These are phyloP conservation scores for Proteles cristata DNA, from an alignment of 2,113 vertebrate genomes.

Conservation along the genomic window DNA sequence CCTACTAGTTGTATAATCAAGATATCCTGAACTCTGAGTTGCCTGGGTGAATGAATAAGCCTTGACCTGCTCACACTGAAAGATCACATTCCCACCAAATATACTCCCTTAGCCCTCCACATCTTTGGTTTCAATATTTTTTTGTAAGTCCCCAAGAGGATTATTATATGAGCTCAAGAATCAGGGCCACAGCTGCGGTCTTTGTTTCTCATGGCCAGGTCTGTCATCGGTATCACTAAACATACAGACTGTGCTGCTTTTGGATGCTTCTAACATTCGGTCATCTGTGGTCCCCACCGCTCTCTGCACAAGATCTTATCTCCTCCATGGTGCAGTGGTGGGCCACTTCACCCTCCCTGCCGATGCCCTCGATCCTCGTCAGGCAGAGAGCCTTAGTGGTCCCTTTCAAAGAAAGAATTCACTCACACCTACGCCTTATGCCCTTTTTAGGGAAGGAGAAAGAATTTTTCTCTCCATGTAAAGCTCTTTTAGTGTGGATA, in stretches of 20 bases:
- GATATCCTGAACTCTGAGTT: background rate
- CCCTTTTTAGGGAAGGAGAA: background rate
- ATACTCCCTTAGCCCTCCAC: background rate
- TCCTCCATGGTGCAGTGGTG: background rate
- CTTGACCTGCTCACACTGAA: background rate
- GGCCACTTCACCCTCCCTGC: background rate
- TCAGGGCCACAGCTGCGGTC: background rate
- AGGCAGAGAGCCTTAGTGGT: background rate
- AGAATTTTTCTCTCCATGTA: background rate
- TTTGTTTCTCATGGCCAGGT: background rate
- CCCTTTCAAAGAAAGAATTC: background rate
- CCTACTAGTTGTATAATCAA: background rate
- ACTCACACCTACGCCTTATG: background rate
- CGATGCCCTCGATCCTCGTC: background rate
- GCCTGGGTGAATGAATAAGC: background rate
- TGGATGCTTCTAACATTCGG: no score
- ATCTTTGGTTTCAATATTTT: background rate
- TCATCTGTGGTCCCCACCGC: background rate
- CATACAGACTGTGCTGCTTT: background rate
- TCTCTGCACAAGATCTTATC: background rate
- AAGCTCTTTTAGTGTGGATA: background rate
- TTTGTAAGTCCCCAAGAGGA: background rate
- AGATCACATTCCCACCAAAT: background rate
- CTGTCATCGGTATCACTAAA: no score
- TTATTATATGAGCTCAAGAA: background rate